phyloP scores from a whole-genome alignment of 1,140 invertebrate species.

The Anthonomus grandis region DNA sequence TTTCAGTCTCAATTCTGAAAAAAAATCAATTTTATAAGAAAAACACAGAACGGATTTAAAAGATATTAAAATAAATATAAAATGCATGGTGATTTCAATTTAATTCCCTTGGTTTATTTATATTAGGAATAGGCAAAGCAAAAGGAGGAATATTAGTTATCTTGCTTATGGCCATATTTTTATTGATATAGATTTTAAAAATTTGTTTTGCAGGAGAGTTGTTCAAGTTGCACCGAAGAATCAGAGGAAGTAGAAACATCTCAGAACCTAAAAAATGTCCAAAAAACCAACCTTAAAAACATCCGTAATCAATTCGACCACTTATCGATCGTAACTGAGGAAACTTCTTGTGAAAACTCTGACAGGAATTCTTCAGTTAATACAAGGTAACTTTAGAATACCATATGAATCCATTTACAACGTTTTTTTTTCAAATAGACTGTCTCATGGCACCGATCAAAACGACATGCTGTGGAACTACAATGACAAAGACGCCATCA shows the following conservation, averaged over 20 bases:
- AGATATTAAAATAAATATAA: no score
- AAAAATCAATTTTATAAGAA: no score
- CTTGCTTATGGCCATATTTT: background rate
- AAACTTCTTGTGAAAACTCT: slow-evolving; percentile 58
- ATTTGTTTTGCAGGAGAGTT: slow-evolving; percentile 38
- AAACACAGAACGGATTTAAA: no score
- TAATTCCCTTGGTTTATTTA: background rate
- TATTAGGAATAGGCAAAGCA: no score
- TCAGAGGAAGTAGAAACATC: slow-evolving; percentile 51
- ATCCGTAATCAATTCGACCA: slow-evolving; percentile 66
- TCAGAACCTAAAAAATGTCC: slow-evolving; percentile 46
- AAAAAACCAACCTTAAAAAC: slow-evolving; percentile 45
- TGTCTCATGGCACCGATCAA: slow-evolving; percentile 24
- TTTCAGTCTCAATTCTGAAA: no score
- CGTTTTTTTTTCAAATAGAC: background rate
- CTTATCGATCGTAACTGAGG: slow-evolving; percentile 70
- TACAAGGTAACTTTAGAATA: slow-evolving; percentile 9
- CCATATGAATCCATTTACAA: background rate
- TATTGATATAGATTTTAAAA: no score
- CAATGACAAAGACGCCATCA: slow-evolving; percentile 40
- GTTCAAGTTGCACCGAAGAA: slow-evolving; percentile 43
- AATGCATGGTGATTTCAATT: background rate
- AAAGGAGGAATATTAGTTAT: background rate
- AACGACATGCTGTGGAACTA: slow-evolving; percentile 40
- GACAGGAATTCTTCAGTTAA: slow-evolving; percentile 41